Evolutionary conservation across 2,113 vertebrate genomes (phyloP), one percentile per base, ranked within the genome.

Genomic region (Aegypius monachus): DNA sequence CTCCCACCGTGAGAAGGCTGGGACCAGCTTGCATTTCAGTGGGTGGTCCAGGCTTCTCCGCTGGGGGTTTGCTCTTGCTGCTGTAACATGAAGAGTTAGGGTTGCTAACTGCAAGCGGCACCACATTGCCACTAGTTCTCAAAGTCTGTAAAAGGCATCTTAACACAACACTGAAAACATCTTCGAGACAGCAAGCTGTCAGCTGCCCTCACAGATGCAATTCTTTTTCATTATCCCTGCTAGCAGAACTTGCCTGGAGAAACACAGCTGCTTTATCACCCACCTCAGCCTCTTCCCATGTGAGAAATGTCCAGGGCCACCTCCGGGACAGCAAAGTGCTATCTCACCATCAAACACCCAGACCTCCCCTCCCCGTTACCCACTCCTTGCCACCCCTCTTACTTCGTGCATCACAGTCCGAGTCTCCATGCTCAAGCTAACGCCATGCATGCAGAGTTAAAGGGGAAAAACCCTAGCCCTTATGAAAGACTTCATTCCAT

Each of bases 181-280:
- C 91, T 90, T 9, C 1, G 21, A 93, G 86, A 81, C 86, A 66
- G 75, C 2, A 19, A 95, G 80, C 93, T 70, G 88, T 72, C 88
- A 93, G 88, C 93, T 83, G 88, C 93, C 86, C 93, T 95, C 68
- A 9, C 9, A 4, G 58, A 92, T 38, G 68, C 88, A 40, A 84
- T 90, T 83, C 63, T 70, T 90, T 77, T 77, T 80, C 94, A 96
- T 96, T 94, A 94, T 66, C 93, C 93, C 91, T 84, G 80, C 83
- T 31, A 86, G 80, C 32, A 58, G 86, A 78, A 90, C 59, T 63
- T 20, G 83, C 47, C 86, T 91, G 81, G 38, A 67, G 89, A 59
- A 86, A 19, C 47, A 55, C 29, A 27, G 65, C 56, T 93, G 91
- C 84, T 91, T 94, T 52, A 67, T 84, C 77, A 43, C 40, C 73